Base-by-base conservation (phyloP, 2,888 invertebrate genomes). In the Netelia virgata region DNA sequence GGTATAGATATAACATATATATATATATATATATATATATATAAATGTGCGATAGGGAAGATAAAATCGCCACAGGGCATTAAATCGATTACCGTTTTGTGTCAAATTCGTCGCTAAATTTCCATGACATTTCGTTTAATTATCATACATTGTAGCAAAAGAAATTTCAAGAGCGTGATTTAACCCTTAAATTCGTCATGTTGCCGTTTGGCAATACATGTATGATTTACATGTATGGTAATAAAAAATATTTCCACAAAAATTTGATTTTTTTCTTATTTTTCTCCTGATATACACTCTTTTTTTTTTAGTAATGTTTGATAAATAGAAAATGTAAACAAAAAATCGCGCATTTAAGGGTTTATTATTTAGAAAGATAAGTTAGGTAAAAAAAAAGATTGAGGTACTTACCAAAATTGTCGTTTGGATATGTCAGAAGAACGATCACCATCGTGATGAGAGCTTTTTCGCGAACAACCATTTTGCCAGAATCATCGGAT, bases 391-490 rank as follows among this genome's bases (percentile, higher is more conserved):
- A 0, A 0, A 16, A 73, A 73, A 50, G 23, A 1, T 1, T 1
- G 28, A 11, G 1, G 69, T 0, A 90, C 93, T 91, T 82, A 93
- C 93, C 92, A 72, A 93, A 91, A 89, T 93, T 93, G 83, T 93
- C 90, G 83, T 91, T 90, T 0, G 93, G 92, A 86, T 93, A 93
- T 87, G 92, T 91, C 76, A 93, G 87, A 36, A 93, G 89, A 84
- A 92, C 90, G 85, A 93, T 87, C 88, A 92, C 88, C 86, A 93
- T 89, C 86, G 90, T 89, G 86, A 93, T 87, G 81, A 92, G 89
- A 72, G 89, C 87, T 88, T 88, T 92, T 88, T 91, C 91, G 87
- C 92, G 90, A 90, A 92, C 90, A 88, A 93, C 91, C 93, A 93
- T 93, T 90, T 90, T 92, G 91, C 78, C 88, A 82, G 87, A 86